Conservation (phyloP, 2,113 vertebrate species). For the Aldabrachelys gigantea region DNA sequence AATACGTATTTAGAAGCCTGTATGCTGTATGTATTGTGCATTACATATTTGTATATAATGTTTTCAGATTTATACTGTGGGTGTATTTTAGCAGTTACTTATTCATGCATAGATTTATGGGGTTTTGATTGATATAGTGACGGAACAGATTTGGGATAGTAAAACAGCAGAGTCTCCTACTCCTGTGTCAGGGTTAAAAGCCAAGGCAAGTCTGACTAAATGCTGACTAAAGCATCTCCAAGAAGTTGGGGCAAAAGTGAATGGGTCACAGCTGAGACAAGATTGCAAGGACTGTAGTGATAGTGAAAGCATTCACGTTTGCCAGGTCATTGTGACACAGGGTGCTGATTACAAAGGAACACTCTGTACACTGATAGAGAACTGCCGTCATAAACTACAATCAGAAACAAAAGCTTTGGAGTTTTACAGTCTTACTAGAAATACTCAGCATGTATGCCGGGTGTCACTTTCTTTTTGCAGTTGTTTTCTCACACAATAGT, state of each 20-base stretch:
- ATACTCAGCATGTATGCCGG: background rate
- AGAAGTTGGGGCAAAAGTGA: slow-evolving; percentile 82
- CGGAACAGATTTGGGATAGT: slow-evolving; percentile 84
- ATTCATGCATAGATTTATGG: slow-evolving; percentile 62
- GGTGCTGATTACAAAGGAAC: slow-evolving; percentile 82
- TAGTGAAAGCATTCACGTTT: slow-evolving; percentile 80
- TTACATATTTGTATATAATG: background rate
- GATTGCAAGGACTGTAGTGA: slow-evolving; percentile 78
- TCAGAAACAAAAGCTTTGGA: slow-evolving; percentile 74
- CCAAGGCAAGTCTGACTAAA: slow-evolving; percentile 81
- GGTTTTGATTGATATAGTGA: slow-evolving; percentile 79
- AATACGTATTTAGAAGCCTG: background rate
- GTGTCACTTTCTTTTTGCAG: background rate
- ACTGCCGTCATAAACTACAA: slow-evolving; percentile 76
- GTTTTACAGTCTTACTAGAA: slow-evolving; percentile 51
- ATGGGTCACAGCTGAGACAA: slow-evolving; percentile 79
- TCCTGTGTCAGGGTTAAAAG: slow-evolving; percentile 80
- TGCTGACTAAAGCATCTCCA: slow-evolving; percentile 84
- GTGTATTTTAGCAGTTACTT: slow-evolving; percentile 64
- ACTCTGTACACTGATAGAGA: slow-evolving; percentile 81
- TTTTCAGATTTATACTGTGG: background rate
- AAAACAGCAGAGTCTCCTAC: slow-evolving; percentile 75
- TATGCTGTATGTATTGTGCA: background rate
- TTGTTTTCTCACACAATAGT: slow-evolving; percentile 28
- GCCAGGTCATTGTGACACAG: slow-evolving; percentile 86